Conservation (phyloP, 2,888 invertebrate species). For the Nomada lathburiana region DNA sequence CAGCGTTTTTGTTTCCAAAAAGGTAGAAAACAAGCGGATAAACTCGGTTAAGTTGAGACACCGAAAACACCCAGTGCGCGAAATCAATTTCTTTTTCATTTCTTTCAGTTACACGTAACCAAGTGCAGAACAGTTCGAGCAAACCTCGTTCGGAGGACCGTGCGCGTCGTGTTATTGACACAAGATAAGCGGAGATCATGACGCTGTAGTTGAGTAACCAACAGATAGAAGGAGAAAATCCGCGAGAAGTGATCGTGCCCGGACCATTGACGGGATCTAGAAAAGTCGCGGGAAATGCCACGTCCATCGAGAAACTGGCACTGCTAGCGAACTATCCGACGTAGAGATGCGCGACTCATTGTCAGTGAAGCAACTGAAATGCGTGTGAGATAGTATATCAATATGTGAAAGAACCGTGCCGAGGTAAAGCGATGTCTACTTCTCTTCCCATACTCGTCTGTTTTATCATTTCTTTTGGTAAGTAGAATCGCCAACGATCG, state of each 20-base stretch:
- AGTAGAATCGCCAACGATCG: conserved; percentile 56
- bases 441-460: conserved; percentile 79
- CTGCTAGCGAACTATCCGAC: conserved; percentile 26
- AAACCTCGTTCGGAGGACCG: background rate
- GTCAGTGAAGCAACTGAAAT: conserved; percentile 62
- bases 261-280: background rate
- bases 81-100: background rate
- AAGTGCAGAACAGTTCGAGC: background rate
- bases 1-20: conserved; percentile 1
- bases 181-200: background rate
- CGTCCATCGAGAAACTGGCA: conserved; percentile 1
- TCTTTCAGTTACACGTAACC: background rate
- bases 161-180: background rate
- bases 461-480: conserved; percentile 82
- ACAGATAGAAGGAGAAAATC: background rate
- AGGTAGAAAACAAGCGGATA: background rate
- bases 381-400: conserved; percentile 74
- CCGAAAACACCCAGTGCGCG: background rate
- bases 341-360: conserved; percentile 21
- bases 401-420: conserved; percentile 76
- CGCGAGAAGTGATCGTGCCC: background rate
- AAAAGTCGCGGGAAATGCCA: conserved; percentile 42
- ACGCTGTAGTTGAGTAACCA: background rate
- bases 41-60: conserved; percentile 32
- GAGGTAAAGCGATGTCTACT: conserved; percentile 81